Evolutionary conservation across 2,113 vertebrate genomes (phyloP).

Genomic region (Ammospiza nelsoni): DNA sequence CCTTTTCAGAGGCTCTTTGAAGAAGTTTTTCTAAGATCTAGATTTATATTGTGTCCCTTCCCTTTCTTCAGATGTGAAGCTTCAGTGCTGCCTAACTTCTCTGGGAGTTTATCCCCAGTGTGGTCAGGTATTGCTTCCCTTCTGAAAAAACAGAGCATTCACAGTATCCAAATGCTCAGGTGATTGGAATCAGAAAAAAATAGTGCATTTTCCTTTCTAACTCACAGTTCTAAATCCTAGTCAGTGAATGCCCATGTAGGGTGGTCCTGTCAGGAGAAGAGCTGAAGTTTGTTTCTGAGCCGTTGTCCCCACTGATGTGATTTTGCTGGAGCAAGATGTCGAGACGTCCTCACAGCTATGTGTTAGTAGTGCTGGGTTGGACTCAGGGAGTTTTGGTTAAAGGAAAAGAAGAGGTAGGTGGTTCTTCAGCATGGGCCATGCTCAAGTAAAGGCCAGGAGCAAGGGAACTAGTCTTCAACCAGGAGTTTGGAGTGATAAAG

Average conservation of each 20-base stretch:
- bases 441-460: not conserved
- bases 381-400: not conserved
- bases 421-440: not conserved
- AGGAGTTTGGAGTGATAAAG: not conserved
- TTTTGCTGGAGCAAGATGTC: not conserved
- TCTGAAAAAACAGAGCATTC: not conserved
- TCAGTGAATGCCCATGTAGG: fast-evolving
- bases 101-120: not conserved
- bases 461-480: not conserved
- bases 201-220: not conserved
- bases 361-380: not conserved
- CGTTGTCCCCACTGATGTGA: fast-evolving
- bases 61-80: not conserved
- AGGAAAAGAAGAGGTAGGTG: not conserved
- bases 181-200: not conserved
- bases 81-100: slow-evolving; percentile 1
- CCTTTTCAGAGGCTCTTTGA: not conserved
- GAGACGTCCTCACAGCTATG: not conserved
- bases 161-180: not conserved
- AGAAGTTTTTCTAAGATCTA: not conserved
- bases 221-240: not conserved
- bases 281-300: not conserved
- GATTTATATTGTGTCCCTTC: not conserved
- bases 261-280: not conserved
- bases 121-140: not conserved